Evolutionary conservation across 2,888 invertebrate genomes (phyloP), one percentile per base, ranked within the genome.

Genomic region (Drosophila meridionalis): DNA sequence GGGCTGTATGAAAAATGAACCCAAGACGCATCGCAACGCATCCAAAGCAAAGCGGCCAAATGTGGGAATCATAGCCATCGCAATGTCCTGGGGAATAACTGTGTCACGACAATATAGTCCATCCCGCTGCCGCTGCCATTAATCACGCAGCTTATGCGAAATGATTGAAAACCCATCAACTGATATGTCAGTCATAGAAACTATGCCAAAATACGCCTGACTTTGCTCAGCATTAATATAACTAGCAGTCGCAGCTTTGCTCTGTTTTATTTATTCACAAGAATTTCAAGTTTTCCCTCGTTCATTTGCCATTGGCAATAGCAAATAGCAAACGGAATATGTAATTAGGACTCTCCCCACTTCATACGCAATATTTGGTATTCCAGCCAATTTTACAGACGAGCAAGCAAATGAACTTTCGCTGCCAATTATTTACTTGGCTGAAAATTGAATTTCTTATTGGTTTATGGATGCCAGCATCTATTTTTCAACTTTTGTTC

Each of bases 151-250:
- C 82, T 82, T 88, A 73, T 80, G 65, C 73, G 68, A 70, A 75
- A 83, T 86, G 80, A 88, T 88, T 88, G 86, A 83, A 86, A 72
- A 82, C 78, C 69, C 64, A 85, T 74, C 72, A 71, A 60, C 34
- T 48, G 71, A 66, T 40, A 50, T 58, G 50, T 12, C 56, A 47
- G 45, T n/a, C 50, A 34, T 8, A n/a, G 32, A 34, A 36, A 36
- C 1, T 42, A n/a, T 45, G 28, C 36, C 6, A 36, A 36, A 45
- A 20, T 9, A 36, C 6, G 45, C 11, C 47, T 5, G 32, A 26
- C 40, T 60, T 45, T 12, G 12, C n/a, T 28, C 12, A 9, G 55
- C 58, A 26, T 42, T 30, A 26, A 48, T 4, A 40, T 34, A 57
- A 30, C n/a, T 4, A 30, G 9, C 14, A 30, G 56, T 9, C 4